Percentiles rank a stretch among this genome's conserved stretches.
Conservation (phyloP, 2,113 vertebrate genomes). For the Muntiacus reevesi region DNA sequence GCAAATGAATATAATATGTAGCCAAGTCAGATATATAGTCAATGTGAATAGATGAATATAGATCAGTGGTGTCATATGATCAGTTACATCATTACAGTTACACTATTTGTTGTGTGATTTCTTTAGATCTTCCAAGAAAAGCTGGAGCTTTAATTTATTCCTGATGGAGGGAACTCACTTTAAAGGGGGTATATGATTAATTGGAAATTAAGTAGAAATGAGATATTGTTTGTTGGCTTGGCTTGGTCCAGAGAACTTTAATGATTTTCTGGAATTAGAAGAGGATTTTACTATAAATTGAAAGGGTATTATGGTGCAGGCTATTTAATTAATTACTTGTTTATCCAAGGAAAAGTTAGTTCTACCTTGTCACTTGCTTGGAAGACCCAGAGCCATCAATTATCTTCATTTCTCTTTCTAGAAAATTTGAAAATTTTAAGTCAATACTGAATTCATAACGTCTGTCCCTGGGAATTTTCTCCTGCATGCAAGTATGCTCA, state of each 20-base stretch:
- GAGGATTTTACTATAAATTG: not conserved
- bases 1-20: constrained; percentile 54
- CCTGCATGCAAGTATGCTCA: not conserved
- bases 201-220: constrained; percentile 51
- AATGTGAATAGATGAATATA: not conserved
- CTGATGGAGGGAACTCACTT: not conserved
- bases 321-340: constrained; percentile 4
- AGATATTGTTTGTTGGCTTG: constrained; percentile 17
- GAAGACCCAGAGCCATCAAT: not conserved
- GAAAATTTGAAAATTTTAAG: not conserved
- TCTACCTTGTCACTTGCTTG: not conserved
- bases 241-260: not conserved
- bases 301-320: not conserved
- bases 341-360: not conserved
- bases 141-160: not conserved
- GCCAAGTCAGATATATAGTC: not conserved
- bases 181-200: not conserved
- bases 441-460: not conserved
- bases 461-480: not conserved
- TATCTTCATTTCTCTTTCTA: constrained; percentile 3
- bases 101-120: not conserved
- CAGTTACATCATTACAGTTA: not conserved
- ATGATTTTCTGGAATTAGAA: constrained; percentile 39
- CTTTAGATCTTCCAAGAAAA: constrained; percentile 29
- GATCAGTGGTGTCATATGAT: not conserved